Conservation (phyloP, 2,113 vertebrate species). For the Ailurus styani region DNA sequence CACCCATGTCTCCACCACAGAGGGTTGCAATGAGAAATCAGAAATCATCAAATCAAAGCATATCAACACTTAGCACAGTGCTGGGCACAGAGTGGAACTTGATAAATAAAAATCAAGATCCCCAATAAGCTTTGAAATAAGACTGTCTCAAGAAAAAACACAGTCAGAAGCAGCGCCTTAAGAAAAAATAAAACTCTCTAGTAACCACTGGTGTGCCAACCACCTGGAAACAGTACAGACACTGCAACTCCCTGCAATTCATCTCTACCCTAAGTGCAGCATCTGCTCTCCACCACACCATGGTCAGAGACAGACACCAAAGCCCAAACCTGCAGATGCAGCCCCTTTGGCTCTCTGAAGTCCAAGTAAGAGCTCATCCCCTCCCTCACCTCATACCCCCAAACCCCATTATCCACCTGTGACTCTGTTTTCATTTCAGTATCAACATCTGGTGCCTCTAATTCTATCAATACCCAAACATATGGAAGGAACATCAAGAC, state of each 20-base stretch:
- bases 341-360: not conserved
- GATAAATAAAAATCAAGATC: not conserved
- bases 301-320: not conserved
- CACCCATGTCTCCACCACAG: fast-evolving
- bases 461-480: constrained; percentile 10
- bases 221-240: not conserved
- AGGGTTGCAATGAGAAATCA: not conserved
- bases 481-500: constrained; percentile 47
- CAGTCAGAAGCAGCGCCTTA: not conserved
- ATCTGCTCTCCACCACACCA: not conserved
- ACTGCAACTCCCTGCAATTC: fast-evolving
- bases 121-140: not conserved
- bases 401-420: not conserved
- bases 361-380: not conserved
- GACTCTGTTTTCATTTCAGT: not conserved
- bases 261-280: not conserved
- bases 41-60: not conserved
- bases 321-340: not conserved
- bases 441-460: not conserved
- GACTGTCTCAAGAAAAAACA: not conserved
- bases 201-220: not conserved
- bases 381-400: not conserved
- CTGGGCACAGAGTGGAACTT: not conserved
- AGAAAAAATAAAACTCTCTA: not conserved
- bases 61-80: not conserved